Evolutionary conservation across 2,797 vertebrate species (phyloP).

Genomic region (Tenualosa thibaudeaui): DNA sequence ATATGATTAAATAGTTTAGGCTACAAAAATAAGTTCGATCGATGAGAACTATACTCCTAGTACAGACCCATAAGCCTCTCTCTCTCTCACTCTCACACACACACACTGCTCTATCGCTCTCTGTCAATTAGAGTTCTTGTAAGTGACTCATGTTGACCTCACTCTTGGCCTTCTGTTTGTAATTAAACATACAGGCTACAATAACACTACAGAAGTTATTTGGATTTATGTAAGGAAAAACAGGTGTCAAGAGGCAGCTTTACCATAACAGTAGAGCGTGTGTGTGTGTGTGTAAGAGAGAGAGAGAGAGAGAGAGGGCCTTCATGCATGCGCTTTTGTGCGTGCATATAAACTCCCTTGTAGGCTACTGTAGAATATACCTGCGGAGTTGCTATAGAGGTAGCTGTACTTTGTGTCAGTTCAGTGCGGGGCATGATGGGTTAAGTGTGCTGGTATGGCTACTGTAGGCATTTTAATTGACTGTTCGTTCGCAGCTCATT

Average conservation of each 20-base stretch:
- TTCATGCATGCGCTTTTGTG: neutral
- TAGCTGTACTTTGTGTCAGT: too few species aligned
- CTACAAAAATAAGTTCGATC: too few species aligned
- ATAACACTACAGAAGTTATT: neutral
- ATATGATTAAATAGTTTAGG: neutral
- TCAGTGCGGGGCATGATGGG: neutral
- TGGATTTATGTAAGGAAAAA: neutral
- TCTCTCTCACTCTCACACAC: slow-evolving; percentile 16
- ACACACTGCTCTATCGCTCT: neutral
- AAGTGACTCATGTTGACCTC: neutral
- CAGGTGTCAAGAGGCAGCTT: neutral
- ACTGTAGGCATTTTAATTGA: neutral
- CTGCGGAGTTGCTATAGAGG: neutral
- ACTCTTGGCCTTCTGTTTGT: neutral
- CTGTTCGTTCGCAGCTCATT: neutral
- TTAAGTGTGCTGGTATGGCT: neutral
- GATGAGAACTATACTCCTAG: neutral
- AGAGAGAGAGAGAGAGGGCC: too few species aligned
- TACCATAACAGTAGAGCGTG: neutral
- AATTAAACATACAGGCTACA: neutral
- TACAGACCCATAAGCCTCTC: neutral
- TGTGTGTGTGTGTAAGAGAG: neutral
- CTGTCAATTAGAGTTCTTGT: neutral
- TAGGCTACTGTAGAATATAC: neutral
- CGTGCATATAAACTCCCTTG: neutral